These are phyloP conservation scores for Drosophila subpulchrella DNA, from an alignment of 1,140 invertebrate genomes.

Conservation along the genomic window DNA sequence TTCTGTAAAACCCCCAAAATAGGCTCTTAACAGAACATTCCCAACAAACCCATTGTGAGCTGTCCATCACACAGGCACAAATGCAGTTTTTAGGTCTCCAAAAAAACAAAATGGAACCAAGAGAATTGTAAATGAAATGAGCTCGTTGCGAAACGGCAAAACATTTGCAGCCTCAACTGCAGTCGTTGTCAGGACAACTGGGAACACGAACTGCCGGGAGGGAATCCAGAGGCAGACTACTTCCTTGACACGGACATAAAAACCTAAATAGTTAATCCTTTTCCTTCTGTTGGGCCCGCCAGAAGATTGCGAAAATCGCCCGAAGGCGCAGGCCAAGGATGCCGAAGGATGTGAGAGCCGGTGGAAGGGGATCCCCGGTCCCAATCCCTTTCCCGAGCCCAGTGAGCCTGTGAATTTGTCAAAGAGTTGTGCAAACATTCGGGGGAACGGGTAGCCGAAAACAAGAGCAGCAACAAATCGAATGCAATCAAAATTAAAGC, in stretches of 20 bases:
- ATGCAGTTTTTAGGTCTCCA: conserved; percentile 7
- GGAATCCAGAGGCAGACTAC: conserved; percentile 44
- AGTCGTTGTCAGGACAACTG: conserved; percentile 21
- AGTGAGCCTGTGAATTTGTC: conserved; percentile 77
- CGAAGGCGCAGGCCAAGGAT: conserved; percentile 42
- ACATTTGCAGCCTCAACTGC: conserved; percentile 35
- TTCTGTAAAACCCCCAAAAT: conserved; percentile 5
- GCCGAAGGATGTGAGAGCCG: conserved; percentile 5
- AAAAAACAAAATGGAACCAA: conserved; percentile 3
- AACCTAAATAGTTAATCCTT: conserved; percentile 77
- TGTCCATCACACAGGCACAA: conserved; percentile 8
- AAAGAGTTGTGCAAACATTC: conserved; percentile 75
- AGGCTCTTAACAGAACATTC: conserved; percentile 10
- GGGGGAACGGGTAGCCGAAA: conserved; percentile 23
- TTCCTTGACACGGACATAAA: conserved; percentile 58
- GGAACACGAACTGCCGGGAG: conserved; percentile 24
- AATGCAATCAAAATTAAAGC: conserved; percentile 83
- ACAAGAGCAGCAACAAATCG: conserved; percentile 71
- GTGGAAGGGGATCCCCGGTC: neutral
- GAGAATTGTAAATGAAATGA: conserved; percentile 43
- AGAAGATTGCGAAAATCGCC: conserved; percentile 68
- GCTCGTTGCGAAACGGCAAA: conserved; percentile 22
- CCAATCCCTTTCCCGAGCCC: too few species aligned
- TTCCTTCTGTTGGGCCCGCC: conserved; percentile 40
- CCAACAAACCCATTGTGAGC: conserved; percentile 22